A percentile compares a stretch with the other conserved stretches of the same genome.
Evolutionary conservation across 2,113 vertebrate species (phyloP).

Genomic region (Chrysemys picta): DNA sequence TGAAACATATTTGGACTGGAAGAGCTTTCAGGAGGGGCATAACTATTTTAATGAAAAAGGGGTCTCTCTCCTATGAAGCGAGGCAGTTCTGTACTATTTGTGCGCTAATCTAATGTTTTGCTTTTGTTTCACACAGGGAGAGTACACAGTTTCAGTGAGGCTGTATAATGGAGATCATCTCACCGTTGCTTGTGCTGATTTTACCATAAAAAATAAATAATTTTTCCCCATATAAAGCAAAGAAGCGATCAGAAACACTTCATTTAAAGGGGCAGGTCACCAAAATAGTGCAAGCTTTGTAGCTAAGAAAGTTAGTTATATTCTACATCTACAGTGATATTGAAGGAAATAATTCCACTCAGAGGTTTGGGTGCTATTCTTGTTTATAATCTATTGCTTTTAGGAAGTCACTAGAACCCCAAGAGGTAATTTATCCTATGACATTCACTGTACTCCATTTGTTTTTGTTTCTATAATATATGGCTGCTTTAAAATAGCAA

Average conservation of each 20-base stretch:
- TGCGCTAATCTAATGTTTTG: conserved; percentile 13
- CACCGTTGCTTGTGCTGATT: conserved; percentile 72
- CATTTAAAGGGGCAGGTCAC: background rate
- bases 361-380: background rate
- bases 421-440: conserved; percentile 3
- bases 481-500: conserved; percentile 33
- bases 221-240: background rate
- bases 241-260: fast-evolving
- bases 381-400: conserved; percentile 21
- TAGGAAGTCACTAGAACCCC: conserved; percentile 11
- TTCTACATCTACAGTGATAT: background rate
- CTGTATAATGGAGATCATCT: conserved; percentile 66
- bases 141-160: conserved; percentile 61
- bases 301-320: background rate
- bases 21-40: background rate
- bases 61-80: background rate
- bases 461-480: conserved; percentile 17
- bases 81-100: background rate
- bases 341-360: background rate
- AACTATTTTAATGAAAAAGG: background rate
- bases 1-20: background rate
- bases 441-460: background rate
- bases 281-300: background rate
- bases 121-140: conserved; percentile 70
- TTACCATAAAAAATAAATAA: conserved; percentile 63